Conservation (phyloP, 2,113 vertebrate species). For the Xiphophorus hellerii region DNA sequence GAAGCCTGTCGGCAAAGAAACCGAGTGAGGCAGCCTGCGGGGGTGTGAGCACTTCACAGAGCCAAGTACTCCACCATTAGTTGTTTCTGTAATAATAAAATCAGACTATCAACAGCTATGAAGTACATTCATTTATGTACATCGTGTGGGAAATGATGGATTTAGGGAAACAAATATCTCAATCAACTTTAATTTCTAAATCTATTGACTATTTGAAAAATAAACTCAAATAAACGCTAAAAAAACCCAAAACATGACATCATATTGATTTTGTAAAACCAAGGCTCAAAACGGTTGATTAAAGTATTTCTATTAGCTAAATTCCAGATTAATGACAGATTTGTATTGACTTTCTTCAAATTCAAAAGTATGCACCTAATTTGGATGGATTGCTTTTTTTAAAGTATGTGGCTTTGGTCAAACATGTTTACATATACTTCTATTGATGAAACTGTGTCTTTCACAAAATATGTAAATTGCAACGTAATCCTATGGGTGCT, state of each 20-base stretch:
- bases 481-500: too few relatives aligned
- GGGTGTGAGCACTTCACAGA: conserved; percentile 24
- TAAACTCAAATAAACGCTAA: too few relatives aligned
- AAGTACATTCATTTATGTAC: neutral
- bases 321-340: neutral
- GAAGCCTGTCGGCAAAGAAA: conserved; percentile 33
- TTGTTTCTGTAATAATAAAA: conserved; percentile 3
- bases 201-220: neutral
- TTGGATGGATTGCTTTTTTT: neutral
- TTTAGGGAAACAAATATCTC: neutral
- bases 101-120: neutral
- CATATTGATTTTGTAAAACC: too few relatives aligned
- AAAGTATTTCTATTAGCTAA: too few relatives aligned
- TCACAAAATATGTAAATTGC: too few relatives aligned
- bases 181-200: neutral
- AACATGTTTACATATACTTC: neutral
- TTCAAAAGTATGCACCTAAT: neutral
- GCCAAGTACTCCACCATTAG: neutral
- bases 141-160: neutral
- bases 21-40: conserved; percentile 28
- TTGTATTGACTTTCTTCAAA: neutral
- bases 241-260: too few relatives aligned
- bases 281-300: neutral
- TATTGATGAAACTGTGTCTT: neutral
- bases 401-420: neutral